Base-by-base conservation (phyloP, 2,888 invertebrate genomes). In the Ochlodes sylvanus region DNA sequence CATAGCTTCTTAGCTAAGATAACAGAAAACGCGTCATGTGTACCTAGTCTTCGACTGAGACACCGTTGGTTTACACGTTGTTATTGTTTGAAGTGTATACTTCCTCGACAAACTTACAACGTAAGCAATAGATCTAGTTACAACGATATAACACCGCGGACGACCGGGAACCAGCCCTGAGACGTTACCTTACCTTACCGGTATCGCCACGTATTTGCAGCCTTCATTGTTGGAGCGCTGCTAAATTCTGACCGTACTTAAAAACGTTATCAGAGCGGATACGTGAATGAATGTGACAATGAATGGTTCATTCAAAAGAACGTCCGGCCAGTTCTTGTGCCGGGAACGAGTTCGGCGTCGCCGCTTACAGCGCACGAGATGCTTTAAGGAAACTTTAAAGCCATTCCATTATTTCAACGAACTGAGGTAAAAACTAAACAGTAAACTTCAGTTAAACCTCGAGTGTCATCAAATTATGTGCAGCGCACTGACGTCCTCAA, bases 221-320 rank as follows among this genome's bases (percentile, higher is more conserved):
- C 15, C 15, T 34, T 34, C 7, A 19, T 34, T 61, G 44, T 44
- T 47, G 10, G 42, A 44, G n/a, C 41, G 17, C 42, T 27, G 56
- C 44, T 47, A 57, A 65, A 66, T 61, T 41, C 21, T 32, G 58
- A 32, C 21, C 32, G 19, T 38, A 17, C 42, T 52, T 52, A 55
- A 66, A 66, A 66, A 66, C 58, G 50, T 50, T 42, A 66, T 58
- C 58, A 66, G 57, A 27, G 21, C 41, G 66, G 50, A 15, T 56
- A 68, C 52, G 55, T 67, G 65, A 69, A 67, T 70, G 71, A 72
- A 70, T 69, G 72, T 52, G 63, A 27, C 69, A 69, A 70, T 75
- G 72, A 75, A 73, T 73, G 70, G 69, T 52, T 69, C 70, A 70
- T 70, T 70, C 70, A 70, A 58, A 65, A 66, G 66, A 66, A 64